These are phyloP conservation scores for Cardiocondyla obscurior DNA, from an alignment of 1,140 invertebrate species.

Conservation along the genomic window DNA sequence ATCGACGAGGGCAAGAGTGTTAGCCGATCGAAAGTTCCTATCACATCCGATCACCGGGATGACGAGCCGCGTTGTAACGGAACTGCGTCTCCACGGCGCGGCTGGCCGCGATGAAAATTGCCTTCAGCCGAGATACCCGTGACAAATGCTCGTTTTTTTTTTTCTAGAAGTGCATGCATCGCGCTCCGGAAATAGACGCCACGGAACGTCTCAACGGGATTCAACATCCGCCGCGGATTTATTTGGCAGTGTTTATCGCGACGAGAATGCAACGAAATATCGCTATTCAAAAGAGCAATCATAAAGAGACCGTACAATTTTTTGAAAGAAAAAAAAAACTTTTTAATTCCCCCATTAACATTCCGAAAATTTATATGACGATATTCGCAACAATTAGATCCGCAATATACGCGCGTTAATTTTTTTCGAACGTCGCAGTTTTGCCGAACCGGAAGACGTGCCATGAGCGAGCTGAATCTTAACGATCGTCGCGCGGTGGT, in stretches of 20 bases:
- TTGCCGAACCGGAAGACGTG: not conserved
- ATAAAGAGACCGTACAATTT: too few species aligned
- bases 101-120: not conserved
- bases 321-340: too few species aligned
- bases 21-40: slow-evolving; percentile 63
- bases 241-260: not conserved
- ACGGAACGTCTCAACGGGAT: not conserved
- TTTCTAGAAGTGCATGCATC: not conserved
- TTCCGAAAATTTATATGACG: too few species aligned
- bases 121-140: not conserved
- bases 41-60: slow-evolving; percentile 40
- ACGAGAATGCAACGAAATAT: not conserved
- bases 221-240: not conserved
- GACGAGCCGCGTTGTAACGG: slow-evolving; percentile 48
- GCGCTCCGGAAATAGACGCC: not conserved
- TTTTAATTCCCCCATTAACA: too few species aligned
- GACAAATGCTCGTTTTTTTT: too few species aligned
- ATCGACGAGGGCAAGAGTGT: slow-evolving; percentile 65
- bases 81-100: not conserved
- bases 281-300: not conserved
- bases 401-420: not conserved
- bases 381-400: not conserved
- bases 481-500: not conserved
- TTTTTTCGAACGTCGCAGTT: not conserved
- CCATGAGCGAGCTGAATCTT: not conserved